phyloP scores from a whole-genome alignment of 1,140 invertebrate genomes.

The Hycleus cichorii region DNA sequence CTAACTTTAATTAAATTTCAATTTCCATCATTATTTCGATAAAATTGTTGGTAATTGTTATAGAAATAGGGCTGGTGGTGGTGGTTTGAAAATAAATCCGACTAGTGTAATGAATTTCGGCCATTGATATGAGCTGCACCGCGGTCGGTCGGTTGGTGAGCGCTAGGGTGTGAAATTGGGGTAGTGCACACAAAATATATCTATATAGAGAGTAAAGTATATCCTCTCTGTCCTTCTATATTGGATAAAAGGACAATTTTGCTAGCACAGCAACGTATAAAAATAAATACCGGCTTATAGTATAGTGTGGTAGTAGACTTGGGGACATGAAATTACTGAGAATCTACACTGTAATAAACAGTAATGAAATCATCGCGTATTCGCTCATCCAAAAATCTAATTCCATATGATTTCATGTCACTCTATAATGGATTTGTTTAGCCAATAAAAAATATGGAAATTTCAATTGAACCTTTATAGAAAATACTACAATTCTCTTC shows the following conservation, averaged over 20 bases:
- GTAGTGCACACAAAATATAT: conserved; percentile 13
- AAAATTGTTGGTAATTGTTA: too few species aligned
- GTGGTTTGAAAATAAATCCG: conserved; percentile 3
- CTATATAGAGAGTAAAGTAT: conserved; percentile 20
- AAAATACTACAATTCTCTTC: too few species aligned
- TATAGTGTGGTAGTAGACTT: conserved; percentile 3
- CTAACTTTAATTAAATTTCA: too few species aligned
- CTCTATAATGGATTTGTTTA: too few species aligned
- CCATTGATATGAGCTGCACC: conserved; percentile 36
- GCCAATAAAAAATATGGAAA: too few species aligned
- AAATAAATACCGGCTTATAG: conserved; percentile 29
- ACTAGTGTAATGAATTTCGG: conserved; percentile 33
- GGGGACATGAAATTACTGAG: conserved; percentile 22
- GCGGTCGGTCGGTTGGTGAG: conserved; percentile 23
- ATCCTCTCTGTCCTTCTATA: conserved; percentile 21
- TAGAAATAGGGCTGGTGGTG: not conserved
- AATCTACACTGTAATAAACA: conserved; percentile 27
- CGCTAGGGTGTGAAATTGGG: conserved; percentile 36
- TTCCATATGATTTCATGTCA: not conserved
- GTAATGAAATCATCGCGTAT: conserved; percentile 18
- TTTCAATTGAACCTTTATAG: too few species aligned
- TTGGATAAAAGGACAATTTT: conserved; percentile 23
- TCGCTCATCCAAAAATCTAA: conserved; percentile 6
- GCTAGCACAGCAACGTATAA: conserved; percentile 23
- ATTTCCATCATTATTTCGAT: too few species aligned